These are phyloP conservation scores for Glareola pratincola DNA, from an alignment of 2,113 vertebrate genomes.

Conservation along the genomic window DNA sequence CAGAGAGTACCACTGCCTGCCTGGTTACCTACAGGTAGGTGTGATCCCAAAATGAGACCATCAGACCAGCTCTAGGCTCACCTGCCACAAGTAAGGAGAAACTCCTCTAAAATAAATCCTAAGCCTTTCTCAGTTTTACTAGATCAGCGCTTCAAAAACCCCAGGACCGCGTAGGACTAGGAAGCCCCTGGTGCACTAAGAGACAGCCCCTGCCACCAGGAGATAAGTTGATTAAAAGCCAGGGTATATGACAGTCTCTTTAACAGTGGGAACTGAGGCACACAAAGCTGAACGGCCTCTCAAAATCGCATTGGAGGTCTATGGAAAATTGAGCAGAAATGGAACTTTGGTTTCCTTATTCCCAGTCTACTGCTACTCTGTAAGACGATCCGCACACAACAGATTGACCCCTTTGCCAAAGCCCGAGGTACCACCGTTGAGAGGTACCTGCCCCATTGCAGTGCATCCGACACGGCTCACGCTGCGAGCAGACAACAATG, in stretches of 20 bases:
- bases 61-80: not conserved
- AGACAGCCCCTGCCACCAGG: not conserved
- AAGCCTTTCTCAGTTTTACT: not conserved
- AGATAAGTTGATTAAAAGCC: not conserved
- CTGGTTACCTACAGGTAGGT: not conserved
- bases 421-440: not conserved
- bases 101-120: not conserved
- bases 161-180: not conserved
- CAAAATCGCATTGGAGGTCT: not conserved
- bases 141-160: not conserved
- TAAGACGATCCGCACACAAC: not conserved
- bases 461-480: not conserved
- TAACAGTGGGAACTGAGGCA: not conserved
- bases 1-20: not conserved
- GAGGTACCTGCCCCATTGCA: not conserved
- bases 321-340: not conserved
- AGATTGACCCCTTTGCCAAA: not conserved
- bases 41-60: not conserved
- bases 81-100: not conserved
- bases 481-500: not conserved
- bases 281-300: not conserved
- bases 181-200: not conserved
- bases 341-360: not conserved
- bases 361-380: not conserved
- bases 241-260: not conserved